Base-by-base conservation (phyloP, 92 coral and sea anemone species). In the Palythoa caribaeorum region DNA sequence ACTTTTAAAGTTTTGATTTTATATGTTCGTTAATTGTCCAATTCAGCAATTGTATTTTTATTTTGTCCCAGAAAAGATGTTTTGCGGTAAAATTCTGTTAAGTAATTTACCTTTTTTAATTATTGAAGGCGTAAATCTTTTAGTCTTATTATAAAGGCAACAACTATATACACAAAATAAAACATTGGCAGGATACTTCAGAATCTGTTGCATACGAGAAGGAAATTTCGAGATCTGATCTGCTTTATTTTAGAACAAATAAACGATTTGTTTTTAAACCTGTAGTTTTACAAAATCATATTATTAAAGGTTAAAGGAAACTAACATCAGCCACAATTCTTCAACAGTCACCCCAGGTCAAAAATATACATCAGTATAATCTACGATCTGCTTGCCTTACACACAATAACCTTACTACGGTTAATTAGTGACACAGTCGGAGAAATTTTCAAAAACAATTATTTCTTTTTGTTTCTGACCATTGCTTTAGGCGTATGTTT, bases 401-500 rank as follows among this genome's bases (percentile, higher is more conserved):
- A 19, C 36, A n/a, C 40, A 76, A 50, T 76, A n/a, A 4, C n/a
- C 3, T 20, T 48, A 50, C 38, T 19, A 16, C 13, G 47, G 60
- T 50, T 50, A 76, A 76, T 76, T 76, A 76, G 9, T 15, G 16
- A 13, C 79, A 14, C 77, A 76, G 79, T 48, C 9, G 79, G 79
- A 76, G 6, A 63, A 8, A n/a, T 9, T 63, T 63, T 20, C 17
- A 1, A 17, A 63, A 63, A 4, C 1, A 8, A 14, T 1, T 55
- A 55, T 11, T 55, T 11, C 17, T 11, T 15, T 55, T 55, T 55
- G 62, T 44, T 44, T 44, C 50, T 55, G 17, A 55, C 17, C 15
- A 15, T 55, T 55, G 16, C 17, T 55, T 6, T 55, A 55, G 62
- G 15, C 17, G 17, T 55, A 7, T 55, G 12, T 55, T 11, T 44